Conservation (phyloP, 2,797 vertebrate genomes). For the Sebastes oblongus region DNA sequence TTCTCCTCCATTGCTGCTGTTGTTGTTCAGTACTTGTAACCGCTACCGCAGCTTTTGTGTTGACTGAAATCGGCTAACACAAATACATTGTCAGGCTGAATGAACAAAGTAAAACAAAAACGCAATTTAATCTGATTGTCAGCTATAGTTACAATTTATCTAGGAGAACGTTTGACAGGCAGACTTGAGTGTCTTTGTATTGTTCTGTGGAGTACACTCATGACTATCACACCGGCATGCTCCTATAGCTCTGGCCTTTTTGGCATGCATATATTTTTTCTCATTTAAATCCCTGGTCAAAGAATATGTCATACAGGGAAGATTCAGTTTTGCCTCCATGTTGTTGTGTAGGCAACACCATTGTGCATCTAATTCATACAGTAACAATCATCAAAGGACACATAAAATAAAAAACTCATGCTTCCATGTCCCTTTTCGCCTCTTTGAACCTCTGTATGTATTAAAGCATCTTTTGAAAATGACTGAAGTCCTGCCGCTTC, state of each 20-base stretch:
- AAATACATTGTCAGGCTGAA: not conserved
- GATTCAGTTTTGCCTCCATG: not conserved
- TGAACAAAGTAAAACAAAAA: not conserved
- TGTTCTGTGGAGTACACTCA: not conserved
- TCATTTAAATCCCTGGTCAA: not conserved
- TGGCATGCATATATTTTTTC: not conserved
- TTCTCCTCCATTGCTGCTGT: no score
- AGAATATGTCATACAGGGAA: not conserved
- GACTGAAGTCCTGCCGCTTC: not conserved
- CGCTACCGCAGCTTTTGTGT: not conserved
- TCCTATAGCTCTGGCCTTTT: not conserved
- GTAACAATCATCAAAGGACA: not conserved
- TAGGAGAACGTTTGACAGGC: not conserved
- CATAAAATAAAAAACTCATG: not conserved
- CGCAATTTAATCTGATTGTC: not conserved
- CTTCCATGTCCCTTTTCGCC: not conserved
- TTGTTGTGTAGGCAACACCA: not conserved
- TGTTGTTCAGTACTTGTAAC: not conserved
- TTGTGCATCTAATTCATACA: not conserved
- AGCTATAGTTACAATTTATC: not conserved
- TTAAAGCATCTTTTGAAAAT: not conserved
- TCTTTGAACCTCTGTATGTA: not conserved
- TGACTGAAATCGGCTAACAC: not conserved
- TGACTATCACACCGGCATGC: not conserved
- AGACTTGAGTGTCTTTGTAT: not conserved